Evolutionary conservation across 2,888 invertebrate species (phyloP), one percentile per base, ranked within the genome.

Genomic region (Noctua janthina): DNA sequence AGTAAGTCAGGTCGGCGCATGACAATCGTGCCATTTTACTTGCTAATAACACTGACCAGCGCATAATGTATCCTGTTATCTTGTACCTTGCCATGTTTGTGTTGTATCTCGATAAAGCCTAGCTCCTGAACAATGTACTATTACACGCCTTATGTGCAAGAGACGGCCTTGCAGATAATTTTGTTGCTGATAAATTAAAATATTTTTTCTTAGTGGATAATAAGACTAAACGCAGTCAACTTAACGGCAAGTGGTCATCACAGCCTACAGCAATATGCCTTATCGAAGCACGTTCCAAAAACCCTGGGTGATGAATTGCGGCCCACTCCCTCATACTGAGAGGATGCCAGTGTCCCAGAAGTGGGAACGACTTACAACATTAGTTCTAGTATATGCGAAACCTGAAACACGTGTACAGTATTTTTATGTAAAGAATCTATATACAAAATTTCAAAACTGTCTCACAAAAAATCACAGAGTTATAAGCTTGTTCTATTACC

Each of bases 1-100:
- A 91, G 88, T 88, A 88, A 89, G 90, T 84, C 82, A 90, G 93
- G 92, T 93, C 92, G 80, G 79, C 88, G 93, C 91, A 91, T 93
- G 89, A 91, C 92, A 93, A 94, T 93, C 87, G 90, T 82, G 77
- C 76, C 80, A 95, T 94, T 95, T 94, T 89, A 94, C 94, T 95
- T 95, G 94, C 94, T 93, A 95, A 95, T 94, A 81, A 86, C 70
- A 87, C 88, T 90, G 91, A 90, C 92, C 90, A 89, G 80, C 81
- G 89, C 82, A 91, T 90, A 91, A 90, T 91, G 82, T 90, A 90
- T 89, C 89, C 85, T 88, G 90, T 88, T 91, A 91, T 91, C 91
- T 91, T 85, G 88, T 79, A 75, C 75, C 87, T 85, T 46, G 85
- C 79, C 85, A 73, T 78, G 77, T 88, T 87, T 83, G 78, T 73